A percentile compares a stretch with the other conserved stretches of the same genome.
phyloP scores from a whole-genome alignment of 2,888 invertebrate genomes.

The Hydraecia micacea region DNA sequence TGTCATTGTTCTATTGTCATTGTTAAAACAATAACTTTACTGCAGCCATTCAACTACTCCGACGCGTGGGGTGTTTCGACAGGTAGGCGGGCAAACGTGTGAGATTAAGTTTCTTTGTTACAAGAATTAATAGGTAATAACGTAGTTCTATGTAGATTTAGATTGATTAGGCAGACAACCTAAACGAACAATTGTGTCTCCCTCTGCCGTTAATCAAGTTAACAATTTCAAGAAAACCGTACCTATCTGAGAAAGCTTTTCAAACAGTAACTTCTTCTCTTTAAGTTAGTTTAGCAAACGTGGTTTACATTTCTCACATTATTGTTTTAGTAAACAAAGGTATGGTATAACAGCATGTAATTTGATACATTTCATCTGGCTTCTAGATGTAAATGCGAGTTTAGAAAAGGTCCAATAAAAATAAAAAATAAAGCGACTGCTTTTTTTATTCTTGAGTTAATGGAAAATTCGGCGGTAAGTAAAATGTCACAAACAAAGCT shows the following conservation, averaged over 20 bases:
- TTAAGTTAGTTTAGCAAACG: conserved; percentile 72
- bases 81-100: no score
- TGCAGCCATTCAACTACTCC: no score
- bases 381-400: conserved; percentile 1
- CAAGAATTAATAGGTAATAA: conserved; percentile 22
- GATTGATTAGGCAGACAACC: conserved; percentile 45
- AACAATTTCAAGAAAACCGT: conserved; percentile 74
- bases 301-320: conserved; percentile 65
- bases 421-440: conserved; percentile 2
- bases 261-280: conserved; percentile 80
- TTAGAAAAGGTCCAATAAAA: conserved; percentile 6
- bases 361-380: conserved; percentile 48
- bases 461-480: conserved; percentile 36
- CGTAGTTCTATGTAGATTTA: conserved; percentile 28
- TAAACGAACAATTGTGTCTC: conserved; percentile 43
- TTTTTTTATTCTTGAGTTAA: conserved; percentile 37
- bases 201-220: conserved; percentile 76
- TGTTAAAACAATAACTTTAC: no score
- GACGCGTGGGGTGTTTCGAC: no score
- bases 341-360: conserved; percentile 56
- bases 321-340: conserved; percentile 64
- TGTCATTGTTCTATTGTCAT: no score
- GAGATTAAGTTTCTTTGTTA: conserved; percentile 19
- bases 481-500: conserved; percentile 41
- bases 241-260: conserved; percentile 77